Evolutionary conservation across 2,888 invertebrate species (phyloP), one percentile per base, ranked within the genome.

Genomic region (Oscheius sp.): DNA sequence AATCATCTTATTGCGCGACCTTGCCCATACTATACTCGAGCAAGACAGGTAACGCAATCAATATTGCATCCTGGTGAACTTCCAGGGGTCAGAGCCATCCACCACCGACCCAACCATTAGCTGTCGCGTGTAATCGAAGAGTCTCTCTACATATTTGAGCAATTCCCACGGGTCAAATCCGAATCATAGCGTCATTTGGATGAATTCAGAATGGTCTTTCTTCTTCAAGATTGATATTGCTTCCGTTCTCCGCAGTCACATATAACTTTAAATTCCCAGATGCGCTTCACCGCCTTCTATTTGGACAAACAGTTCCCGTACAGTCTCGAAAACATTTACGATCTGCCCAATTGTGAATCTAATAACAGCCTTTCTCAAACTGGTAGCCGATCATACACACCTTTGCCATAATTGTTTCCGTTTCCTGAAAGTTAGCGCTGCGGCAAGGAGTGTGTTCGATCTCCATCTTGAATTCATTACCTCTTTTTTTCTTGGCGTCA

Each of bases 271-370:
- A 61, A 29, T 61, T 61, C 61, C 42, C 61, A 61, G 61, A n/a
- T 61, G 45, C 61, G 61, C 61, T 61, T 61, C 61, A 31, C 61
- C 61, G 61, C 61, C 61, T 52, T 45, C 45, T 42, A 45, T 55
- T 45, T 42, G 42, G 42, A 31, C 45, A 61, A 61, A 61, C 61
- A 61, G 61, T 61, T 61, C 25, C n/a, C 61, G 61, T 29, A 20
- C 25, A 29, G 42, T 45, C 61, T 42, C n/a, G n/a, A n/a, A 45
- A 27, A 25, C 61, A 15, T 27, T 61, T 61, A 42, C 61, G 25
- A 39, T 42, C 20, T 48, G 27, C 31, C 23, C 27, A 27, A 27
- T 31, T 23, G 17, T 12, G 12, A 52, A 10, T 52, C 15, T 25
- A n/a, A 3, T 25, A 29, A 27, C 15, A 42, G n/a, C 42, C n/a